Evolutionary conservation across 2,797 vertebrate genomes (phyloP).

Genomic region (Eulemur rubriventer): DNA sequence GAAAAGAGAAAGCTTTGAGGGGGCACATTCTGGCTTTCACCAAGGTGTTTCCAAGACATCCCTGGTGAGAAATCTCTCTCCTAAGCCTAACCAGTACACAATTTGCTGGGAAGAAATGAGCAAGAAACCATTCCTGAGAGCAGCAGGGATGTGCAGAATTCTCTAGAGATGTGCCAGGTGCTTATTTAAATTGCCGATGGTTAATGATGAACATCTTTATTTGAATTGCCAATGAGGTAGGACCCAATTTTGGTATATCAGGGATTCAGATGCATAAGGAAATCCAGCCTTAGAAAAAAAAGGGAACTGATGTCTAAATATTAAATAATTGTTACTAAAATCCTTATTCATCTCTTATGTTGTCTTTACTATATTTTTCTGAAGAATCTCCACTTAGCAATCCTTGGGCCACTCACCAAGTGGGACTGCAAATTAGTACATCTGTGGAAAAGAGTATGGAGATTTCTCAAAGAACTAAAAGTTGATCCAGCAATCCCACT

Average conservation of each 20-base stretch:
- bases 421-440: neutral
- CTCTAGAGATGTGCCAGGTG: conserved; percentile 42
- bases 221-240: conserved; percentile 69
- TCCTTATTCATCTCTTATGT: neutral
- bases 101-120: conserved; percentile 40
- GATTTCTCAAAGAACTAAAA: neutral
- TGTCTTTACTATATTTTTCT: neutral
- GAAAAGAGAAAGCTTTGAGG: neutral
- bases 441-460: neutral
- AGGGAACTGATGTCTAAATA: neutral
- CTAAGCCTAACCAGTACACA: neutral
- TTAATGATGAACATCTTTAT: conserved; percentile 58
- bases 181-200: conserved; percentile 72
- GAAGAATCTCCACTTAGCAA: neutral
- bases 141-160: neutral
- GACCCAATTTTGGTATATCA: conserved; percentile 51
- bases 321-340: conserved; percentile 35
- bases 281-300: conserved; percentile 50
- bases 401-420: neutral
- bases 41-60: neutral
- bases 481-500: neutral
- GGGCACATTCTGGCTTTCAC: neutral
- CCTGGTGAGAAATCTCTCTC: neutral
- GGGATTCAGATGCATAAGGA: conserved; percentile 55
- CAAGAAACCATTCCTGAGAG: neutral